These are phyloP conservation scores for Aselliscus stoliczkanus DNA, from an alignment of 2,797 vertebrate species.

Conservation along the genomic window DNA sequence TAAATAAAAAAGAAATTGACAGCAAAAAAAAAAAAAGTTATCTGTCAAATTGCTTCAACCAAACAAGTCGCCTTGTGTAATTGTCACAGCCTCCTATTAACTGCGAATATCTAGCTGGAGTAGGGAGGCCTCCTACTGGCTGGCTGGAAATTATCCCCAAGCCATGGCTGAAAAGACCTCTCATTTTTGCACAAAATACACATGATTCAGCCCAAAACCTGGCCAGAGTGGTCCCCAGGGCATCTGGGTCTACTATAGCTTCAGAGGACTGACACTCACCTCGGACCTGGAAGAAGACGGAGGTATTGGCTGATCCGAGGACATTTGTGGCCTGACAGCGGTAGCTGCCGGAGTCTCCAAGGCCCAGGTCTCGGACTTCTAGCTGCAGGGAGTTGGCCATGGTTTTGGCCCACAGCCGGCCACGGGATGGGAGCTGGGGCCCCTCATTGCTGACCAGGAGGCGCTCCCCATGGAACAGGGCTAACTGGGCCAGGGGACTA, in stretches of 20 bases:
- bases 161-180: neutral
- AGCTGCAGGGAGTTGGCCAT: slow-evolving; percentile 70
- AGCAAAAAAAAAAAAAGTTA: neutral
- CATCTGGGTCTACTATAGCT: neutral
- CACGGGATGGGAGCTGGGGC: fast-evolving
- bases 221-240: neutral
- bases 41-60: neutral
- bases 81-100: neutral
- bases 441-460: slow-evolving; percentile 57
- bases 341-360: slow-evolving; percentile 78
- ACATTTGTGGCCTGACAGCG: slow-evolving; percentile 68
- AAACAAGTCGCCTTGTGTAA: neutral
- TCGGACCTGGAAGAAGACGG: slow-evolving; percentile 74
- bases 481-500: slow-evolving; percentile 66
- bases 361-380: slow-evolving; percentile 72
- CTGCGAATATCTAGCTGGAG: neutral
- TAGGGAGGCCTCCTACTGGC: neutral
- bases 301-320: slow-evolving; percentile 38
- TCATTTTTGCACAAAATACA: neutral
- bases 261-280: slow-evolving; percentile 64
- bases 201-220: neutral
- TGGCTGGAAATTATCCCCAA: neutral
- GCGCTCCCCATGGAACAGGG: slow-evolving; percentile 56
- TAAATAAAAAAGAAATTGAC: too few relatives aligned
- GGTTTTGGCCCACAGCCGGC: neutral